Evolutionary conservation across 2,113 vertebrate species (phyloP), one percentile per base, ranked within the genome.

Genomic region (Charina bottae): DNA sequence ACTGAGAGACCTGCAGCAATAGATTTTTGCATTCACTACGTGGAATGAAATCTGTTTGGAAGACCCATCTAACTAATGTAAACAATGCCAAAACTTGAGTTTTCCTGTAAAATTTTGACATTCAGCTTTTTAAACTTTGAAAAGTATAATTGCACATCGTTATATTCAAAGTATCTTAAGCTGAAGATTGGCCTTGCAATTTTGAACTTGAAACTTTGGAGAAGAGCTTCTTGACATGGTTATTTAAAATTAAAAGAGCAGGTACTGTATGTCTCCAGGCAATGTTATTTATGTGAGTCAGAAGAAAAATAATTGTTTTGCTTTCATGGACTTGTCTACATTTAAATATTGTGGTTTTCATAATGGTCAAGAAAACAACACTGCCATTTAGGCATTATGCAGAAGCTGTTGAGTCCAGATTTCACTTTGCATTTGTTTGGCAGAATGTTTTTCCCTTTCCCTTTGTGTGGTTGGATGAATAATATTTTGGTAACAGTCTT

Each of bases 291-390:
- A 64, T 46, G 6, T 89, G 87, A 49, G 23, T 89, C 87, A 64
- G 46, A 19, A 64, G 13, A 49, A 49, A 42, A 89, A 89, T 28
- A 13, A 49, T 62, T 89, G 59, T 62, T 62, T 87, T 64, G 87
- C 37, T 62, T 64, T 64, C 24, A 62, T 89, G 87, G 42, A 21
- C 17, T 62, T 89, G 21, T 28, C 21, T 88, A 37, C 12, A 62
- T 49, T 89, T 89, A 62, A 89, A 49, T 89, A 89, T 62, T 89
- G 42, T 89, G 87, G 59, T 62, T 46, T 88, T 28, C 23, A 26
- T 24, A 62, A 56, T 56, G 55, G 28, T 56, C 54, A 87, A 33
- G 24, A 56, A 33, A 56, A 58, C 33, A n/a, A 56, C 54, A 28
- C 17, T 54, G 85, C 85, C 28, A 86, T 53, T 17, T 86, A 26